Evolutionary conservation across 1,140 invertebrate species (phyloP).

Genomic region (Maniola jurtina): DNA sequence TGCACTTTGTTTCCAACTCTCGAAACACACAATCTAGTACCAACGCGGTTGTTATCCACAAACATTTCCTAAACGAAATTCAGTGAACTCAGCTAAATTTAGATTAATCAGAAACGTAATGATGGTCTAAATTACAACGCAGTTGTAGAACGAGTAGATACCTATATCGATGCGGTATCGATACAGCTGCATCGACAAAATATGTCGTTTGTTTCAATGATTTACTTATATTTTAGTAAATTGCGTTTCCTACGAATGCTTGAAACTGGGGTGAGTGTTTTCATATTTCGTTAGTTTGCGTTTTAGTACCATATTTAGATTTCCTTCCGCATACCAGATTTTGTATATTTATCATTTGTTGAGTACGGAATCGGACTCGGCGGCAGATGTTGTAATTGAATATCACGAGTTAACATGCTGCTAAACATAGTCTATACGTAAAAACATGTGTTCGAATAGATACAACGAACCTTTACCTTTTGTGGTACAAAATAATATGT

Average conservation of each 20-base stretch:
- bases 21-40: neutral
- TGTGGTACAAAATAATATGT: no score
- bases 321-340: neutral
- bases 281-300: constrained; percentile 25
- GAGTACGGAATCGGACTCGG: no score
- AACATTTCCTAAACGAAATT: constrained; percentile 26
- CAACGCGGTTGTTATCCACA: neutral
- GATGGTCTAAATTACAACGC: constrained; percentile 40
- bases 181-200: constrained; percentile 36
- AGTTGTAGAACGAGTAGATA: no score
- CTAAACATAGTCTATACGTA: no score
- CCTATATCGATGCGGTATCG: constrained; percentile 31
- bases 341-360: neutral
- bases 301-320: constrained; percentile 6
- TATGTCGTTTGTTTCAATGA: constrained; percentile 33
- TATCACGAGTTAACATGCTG: no score
- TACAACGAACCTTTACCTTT: no score
- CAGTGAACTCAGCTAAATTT: constrained; percentile 41
- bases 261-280: constrained; percentile 38
- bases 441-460: no score
- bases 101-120: constrained; percentile 42
- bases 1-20: neutral
- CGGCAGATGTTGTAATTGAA: no score
- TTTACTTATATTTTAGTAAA: constrained; percentile 49
- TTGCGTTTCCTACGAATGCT: constrained; percentile 38